Percentiles rank a stretch among this genome's conserved stretches.
phyloP scores from a whole-genome alignment of 2,888 invertebrate species.

The Rhogogaster chlorosoma region DNA sequence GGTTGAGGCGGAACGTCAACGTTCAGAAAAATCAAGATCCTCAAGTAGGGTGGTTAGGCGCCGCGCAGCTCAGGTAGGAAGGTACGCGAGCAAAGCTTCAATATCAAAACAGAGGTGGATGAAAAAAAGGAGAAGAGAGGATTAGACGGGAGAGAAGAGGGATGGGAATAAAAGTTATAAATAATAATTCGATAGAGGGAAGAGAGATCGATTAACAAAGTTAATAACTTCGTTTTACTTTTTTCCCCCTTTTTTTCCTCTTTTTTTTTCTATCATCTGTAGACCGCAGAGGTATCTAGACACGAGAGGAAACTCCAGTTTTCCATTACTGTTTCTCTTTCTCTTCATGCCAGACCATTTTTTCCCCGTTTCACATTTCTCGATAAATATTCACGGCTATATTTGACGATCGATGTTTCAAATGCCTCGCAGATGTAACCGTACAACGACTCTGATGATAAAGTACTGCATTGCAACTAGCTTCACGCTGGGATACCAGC shows the following conservation, averaged over 20 bases:
- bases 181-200: background rate
- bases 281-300: background rate
- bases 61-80: background rate
- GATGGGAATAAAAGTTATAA: no score
- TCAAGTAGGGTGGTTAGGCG: background rate
- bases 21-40: slow-evolving; percentile 22
- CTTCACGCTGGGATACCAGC: background rate
- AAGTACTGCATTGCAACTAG: background rate
- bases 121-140: background rate
- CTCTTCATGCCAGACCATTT: background rate
- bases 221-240: background rate
- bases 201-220: background rate
- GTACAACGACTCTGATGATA: background rate
- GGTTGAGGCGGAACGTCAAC: background rate
- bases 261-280: background rate
- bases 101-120: background rate
- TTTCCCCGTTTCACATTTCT: background rate
- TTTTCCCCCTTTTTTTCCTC: background rate
- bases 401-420: background rate
- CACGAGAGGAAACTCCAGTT: background rate
- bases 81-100: background rate
- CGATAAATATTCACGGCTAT: background rate
- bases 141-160: background rate
- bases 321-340: background rate
- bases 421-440: background rate